A percentile compares a stretch with the other conserved stretches of the same genome.
phyloP scores from a whole-genome alignment of 2,888 invertebrate genomes.

The Agrochola litura region DNA sequence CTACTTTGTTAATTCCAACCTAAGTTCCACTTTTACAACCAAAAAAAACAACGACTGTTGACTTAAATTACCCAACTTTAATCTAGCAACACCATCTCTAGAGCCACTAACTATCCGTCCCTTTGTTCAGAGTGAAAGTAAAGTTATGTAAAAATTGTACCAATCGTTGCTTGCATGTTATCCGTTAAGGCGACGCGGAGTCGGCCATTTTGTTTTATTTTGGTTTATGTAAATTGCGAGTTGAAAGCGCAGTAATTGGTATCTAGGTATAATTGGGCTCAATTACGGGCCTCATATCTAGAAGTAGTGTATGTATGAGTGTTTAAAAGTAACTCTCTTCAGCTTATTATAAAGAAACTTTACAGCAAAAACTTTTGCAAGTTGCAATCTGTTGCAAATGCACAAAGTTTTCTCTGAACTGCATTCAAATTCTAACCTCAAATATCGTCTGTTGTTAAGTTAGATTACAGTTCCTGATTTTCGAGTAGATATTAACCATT shows the following conservation, averaged over 20 bases:
- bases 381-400: background rate
- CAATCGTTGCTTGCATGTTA: constrained; percentile 52
- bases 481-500: background rate
- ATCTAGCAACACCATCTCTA: constrained; percentile 47
- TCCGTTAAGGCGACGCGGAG: constrained; percentile 45
- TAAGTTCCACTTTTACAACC: background rate
- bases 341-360: background rate
- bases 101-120: constrained; percentile 28
- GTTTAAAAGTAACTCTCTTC: background rate
- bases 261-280: constrained; percentile 8
- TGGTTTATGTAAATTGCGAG: constrained; percentile 35
- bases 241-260: constrained; percentile 17
- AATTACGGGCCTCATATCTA: background rate
- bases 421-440: background rate
- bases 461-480: background rate
- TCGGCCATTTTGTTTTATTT: constrained; percentile 30
- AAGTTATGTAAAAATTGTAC: constrained; percentile 62
- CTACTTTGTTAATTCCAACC: background rate
- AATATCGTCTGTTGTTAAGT: background rate
- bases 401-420: background rate
- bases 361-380: background rate
- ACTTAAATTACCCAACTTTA: constrained; percentile 23
- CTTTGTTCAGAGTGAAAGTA: constrained; percentile 63
- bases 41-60: constrained; percentile 18
- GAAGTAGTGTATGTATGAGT: background rate